These are phyloP conservation scores for Bungarus multicinctus DNA, from an alignment of 2,113 vertebrate species.

Conservation along the genomic window DNA sequence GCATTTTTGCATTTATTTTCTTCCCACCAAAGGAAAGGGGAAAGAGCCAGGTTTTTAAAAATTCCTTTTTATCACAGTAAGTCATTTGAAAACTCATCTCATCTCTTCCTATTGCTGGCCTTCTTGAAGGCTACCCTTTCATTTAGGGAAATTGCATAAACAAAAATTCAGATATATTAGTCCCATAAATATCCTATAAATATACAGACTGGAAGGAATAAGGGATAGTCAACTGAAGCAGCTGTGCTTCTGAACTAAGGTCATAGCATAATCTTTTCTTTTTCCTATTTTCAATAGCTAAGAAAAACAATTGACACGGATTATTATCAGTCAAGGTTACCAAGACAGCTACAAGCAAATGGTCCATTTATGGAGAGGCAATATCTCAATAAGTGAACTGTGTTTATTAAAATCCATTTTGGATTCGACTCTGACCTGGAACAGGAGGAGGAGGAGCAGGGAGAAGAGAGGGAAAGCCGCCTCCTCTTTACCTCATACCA, in stretches of 20 bases:
- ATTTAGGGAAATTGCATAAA: slow-evolving; percentile 14
- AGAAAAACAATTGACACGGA: background rate
- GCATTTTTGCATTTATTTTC: background rate
- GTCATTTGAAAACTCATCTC: background rate
- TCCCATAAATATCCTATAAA: slow-evolving; percentile 24
- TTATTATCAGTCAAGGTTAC: background rate
- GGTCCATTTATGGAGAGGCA: background rate
- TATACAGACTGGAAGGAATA: slow-evolving; percentile 15
- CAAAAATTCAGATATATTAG: background rate
- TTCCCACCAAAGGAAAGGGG: background rate
- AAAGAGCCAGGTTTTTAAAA: background rate
- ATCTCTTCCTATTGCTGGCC: background rate
- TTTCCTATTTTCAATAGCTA: background rate
- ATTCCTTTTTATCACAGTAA: background rate
- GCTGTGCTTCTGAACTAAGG: background rate
- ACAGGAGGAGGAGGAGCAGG: background rate
- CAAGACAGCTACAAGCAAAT: background rate
- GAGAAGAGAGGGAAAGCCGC: too few relatives aligned
- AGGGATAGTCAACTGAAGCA: background rate
- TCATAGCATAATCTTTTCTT: background rate
- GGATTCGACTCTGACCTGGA: background rate
- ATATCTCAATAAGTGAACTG: background rate
- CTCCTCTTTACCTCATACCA: too few relatives aligned
- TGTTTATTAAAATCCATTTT: background rate
- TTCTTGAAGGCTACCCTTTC: background rate